A percentile compares a stretch with the other conserved stretches of the same genome.
These are phyloP conservation scores for Macquaria ambigua DNA, from an alignment of 2,113 vertebrate species.

Conservation along the genomic window DNA sequence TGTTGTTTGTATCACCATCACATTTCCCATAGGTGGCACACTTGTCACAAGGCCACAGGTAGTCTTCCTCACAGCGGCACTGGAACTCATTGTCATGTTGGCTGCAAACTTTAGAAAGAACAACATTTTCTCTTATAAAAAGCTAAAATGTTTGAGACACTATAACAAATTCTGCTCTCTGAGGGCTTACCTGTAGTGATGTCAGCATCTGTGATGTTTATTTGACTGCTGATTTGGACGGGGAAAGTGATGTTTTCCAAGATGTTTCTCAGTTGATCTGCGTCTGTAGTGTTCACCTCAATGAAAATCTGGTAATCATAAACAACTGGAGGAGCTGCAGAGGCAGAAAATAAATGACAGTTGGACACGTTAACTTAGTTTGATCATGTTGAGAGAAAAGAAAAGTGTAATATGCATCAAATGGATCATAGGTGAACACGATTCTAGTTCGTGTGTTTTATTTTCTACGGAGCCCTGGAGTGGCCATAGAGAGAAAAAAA, in stretches of 20 bases:
- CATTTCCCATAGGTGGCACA: slow-evolving; percentile 60
- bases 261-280: slow-evolving; percentile 39
- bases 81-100: not conserved
- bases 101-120: slow-evolving; percentile 53
- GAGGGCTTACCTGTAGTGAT: slow-evolving; percentile 65
- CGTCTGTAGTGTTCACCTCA: slow-evolving; percentile 51
- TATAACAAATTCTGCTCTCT: not conserved
- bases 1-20: slow-evolving; percentile 21
- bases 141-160: not conserved
- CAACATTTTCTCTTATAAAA: not conserved
- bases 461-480: not conserved
- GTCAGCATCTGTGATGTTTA: slow-evolving; percentile 38
- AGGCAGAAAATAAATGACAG: not conserved
- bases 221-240: not conserved
- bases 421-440: not conserved
- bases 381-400: not conserved
- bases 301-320: slow-evolving; percentile 58
- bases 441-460: not conserved
- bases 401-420: not conserved
- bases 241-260: slow-evolving; percentile 37
- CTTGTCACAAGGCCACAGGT: slow-evolving; percentile 57
- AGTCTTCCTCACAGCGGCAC: slow-evolving; percentile 60
- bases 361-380: not conserved
- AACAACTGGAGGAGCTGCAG: not conserved
- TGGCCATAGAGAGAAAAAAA: too few species aligned